These are phyloP conservation scores for Phytoseiulus persimilis DNA, from an alignment of 2,888 invertebrate species.

Conservation along the genomic window DNA sequence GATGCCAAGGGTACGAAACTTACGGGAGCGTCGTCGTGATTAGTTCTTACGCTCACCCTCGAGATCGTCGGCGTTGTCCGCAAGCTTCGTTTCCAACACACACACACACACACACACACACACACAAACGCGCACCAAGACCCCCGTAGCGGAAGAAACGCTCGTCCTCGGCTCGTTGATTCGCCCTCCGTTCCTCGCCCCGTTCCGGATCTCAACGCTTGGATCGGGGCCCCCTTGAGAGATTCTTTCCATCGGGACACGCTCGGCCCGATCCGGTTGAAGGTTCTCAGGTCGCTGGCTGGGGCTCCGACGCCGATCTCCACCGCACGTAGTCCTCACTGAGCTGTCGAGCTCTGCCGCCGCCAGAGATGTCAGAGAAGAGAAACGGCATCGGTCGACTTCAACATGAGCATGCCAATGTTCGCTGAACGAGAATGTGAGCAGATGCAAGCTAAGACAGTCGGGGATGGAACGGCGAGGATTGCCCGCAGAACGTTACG, in stretches of 20 bases:
- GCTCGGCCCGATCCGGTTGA: too few species aligned
- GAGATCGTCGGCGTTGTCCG: background rate
- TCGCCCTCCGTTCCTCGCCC: too few species aligned
- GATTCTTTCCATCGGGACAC: too few species aligned
- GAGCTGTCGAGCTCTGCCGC: background rate
- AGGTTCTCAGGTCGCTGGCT: too few species aligned
- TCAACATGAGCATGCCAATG: background rate
- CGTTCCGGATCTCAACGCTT: too few species aligned
- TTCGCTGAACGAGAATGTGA: background rate
- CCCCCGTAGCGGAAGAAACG: too few species aligned
- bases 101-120: too few species aligned
- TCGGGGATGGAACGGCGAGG: background rate
- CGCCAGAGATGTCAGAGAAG: background rate
- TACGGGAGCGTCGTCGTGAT: background rate
- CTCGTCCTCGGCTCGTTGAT: too few species aligned
- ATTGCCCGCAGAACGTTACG: background rate
- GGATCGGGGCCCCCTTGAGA: too few species aligned
- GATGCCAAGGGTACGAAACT: background rate
- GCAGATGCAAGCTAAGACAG: conserved; percentile 5
- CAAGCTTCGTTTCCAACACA: background rate
- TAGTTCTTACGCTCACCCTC: background rate
- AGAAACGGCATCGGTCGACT: background rate
- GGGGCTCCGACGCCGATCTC: too few species aligned
- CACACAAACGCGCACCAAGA: too few species aligned
- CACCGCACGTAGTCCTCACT: background rate